phyloP scores from a whole-genome alignment of 2,888 invertebrate species.

The Nemapogon koenigi region DNA sequence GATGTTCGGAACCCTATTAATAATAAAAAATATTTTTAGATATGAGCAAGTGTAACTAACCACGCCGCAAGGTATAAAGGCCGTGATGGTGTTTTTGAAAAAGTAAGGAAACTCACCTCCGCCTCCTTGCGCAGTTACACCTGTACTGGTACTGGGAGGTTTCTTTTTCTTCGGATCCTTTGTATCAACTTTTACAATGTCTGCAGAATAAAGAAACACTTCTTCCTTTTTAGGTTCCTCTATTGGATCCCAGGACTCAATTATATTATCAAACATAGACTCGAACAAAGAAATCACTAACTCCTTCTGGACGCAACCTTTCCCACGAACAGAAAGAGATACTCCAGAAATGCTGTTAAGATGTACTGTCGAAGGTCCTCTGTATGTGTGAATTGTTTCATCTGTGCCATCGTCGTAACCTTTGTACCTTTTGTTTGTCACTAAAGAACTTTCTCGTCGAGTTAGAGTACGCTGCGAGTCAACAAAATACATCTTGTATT shows the following conservation, averaged over 20 bases:
- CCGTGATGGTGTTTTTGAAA: too few relatives aligned
- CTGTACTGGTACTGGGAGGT: neutral
- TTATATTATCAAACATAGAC: constrained; percentile 41
- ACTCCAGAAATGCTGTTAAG: constrained; percentile 25
- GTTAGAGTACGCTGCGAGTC: constrained; percentile 42
- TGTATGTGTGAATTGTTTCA: constrained; percentile 22
- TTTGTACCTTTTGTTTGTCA: constrained; percentile 20
- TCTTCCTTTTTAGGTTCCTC: constrained; percentile 24
- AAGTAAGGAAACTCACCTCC: too few relatives aligned
- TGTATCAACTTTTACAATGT: constrained; percentile 13
- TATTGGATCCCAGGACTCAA: constrained; percentile 43
- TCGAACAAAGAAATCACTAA: constrained; percentile 41
- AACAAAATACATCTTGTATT: constrained; percentile 34
- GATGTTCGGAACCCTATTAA: too few relatives aligned
- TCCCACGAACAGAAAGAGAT: constrained; percentile 22
- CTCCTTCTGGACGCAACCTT: constrained; percentile 36
- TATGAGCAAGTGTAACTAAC: too few relatives aligned
- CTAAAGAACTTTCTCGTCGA: constrained; percentile 44
- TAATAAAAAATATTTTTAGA: too few relatives aligned
- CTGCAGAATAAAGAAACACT: constrained; percentile 10
- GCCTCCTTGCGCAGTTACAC: too few relatives aligned
- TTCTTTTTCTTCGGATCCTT: constrained; percentile 1
- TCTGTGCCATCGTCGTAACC: constrained; percentile 19
- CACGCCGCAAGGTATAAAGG: too few relatives aligned
- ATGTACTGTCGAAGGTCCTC: constrained; percentile 22